These are phyloP conservation scores for Ennomos quercinarius DNA, from an alignment of 2,888 invertebrate genomes.

Conservation along the genomic window DNA sequence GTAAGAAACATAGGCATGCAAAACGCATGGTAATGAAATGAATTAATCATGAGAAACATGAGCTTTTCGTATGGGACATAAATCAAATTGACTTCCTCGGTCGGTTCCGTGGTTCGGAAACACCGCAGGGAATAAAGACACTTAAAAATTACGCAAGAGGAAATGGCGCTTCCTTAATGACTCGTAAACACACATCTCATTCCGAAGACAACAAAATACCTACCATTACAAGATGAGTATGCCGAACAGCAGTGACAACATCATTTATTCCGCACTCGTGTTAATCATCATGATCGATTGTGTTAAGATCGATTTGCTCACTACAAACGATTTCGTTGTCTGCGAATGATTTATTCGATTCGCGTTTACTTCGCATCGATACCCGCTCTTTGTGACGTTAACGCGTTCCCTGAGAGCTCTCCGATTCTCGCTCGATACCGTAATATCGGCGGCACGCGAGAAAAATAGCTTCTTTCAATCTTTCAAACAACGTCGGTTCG, in stretches of 20 bases:
- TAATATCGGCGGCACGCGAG: constrained; percentile 58
- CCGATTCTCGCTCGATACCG: constrained; percentile 45
- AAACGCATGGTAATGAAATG: constrained; percentile 21
- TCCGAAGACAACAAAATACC: constrained; percentile 18
- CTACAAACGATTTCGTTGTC: constrained; percentile 57
- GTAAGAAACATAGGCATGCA: constrained; percentile 18
- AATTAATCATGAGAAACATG: constrained; percentile 1
- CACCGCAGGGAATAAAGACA: constrained; percentile 17
- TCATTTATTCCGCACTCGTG: constrained; percentile 46
- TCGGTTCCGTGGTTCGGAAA: constrained; percentile 3
- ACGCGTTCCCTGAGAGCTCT: constrained; percentile 56
- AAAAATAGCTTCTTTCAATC: constrained; percentile 68
- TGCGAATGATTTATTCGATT: constrained; percentile 71
- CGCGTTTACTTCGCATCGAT: constrained; percentile 61
- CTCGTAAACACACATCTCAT: constrained; percentile 20
- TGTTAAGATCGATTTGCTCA: constrained; percentile 63
- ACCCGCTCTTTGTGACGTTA: constrained; percentile 66
- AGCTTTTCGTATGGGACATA: constrained; percentile 13
- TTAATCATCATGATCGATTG: constrained; percentile 63
- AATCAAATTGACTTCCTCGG: constrained; percentile 18
- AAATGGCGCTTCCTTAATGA: constrained; percentile 13
- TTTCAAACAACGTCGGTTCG: constrained; percentile 60
- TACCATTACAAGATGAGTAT: constrained; percentile 25
- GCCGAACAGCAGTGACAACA: constrained; percentile 39
- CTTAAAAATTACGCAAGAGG: constrained; percentile 15